Conservation (phyloP, 92 coral and sea anemone species). For the Nematostella vectensis region DNA sequence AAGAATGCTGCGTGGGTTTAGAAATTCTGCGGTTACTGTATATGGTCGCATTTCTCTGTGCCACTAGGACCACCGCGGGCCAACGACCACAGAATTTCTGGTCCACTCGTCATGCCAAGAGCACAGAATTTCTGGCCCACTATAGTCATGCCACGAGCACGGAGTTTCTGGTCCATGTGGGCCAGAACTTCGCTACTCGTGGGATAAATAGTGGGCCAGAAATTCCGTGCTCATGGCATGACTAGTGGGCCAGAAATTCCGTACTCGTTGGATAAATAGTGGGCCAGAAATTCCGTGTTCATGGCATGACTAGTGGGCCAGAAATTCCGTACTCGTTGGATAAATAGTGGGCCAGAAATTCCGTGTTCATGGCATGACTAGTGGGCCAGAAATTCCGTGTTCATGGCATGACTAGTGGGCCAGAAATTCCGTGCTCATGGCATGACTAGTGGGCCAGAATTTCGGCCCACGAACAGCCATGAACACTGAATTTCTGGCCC, state of each 20-base stretch:
- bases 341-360: neutral
- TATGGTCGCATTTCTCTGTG: neutral
- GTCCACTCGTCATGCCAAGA: too few species aligned
- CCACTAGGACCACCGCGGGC: neutral
- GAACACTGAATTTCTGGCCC: neutral
- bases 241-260: neutral
- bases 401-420: neutral
- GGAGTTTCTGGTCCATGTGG: too few species aligned
- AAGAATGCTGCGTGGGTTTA: neutral
- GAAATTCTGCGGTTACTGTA: neutral
- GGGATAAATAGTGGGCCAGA: neutral
- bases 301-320: neutral
- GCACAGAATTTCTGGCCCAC: too few species aligned
- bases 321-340: neutral
- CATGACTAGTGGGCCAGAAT: neutral
- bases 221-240: neutral
- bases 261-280: neutral
- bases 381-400: neutral
- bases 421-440: neutral
- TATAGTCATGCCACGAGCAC: too few species aligned
- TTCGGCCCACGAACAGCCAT: neutral
- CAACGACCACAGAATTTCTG: too few species aligned
- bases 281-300: neutral
- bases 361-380: neutral
- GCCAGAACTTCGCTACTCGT: neutral